Percentiles rank a stretch among this genome's conserved stretches.
Evolutionary conservation across 2,888 invertebrate genomes (phyloP).

Genomic region (Pandemis heparana): DNA sequence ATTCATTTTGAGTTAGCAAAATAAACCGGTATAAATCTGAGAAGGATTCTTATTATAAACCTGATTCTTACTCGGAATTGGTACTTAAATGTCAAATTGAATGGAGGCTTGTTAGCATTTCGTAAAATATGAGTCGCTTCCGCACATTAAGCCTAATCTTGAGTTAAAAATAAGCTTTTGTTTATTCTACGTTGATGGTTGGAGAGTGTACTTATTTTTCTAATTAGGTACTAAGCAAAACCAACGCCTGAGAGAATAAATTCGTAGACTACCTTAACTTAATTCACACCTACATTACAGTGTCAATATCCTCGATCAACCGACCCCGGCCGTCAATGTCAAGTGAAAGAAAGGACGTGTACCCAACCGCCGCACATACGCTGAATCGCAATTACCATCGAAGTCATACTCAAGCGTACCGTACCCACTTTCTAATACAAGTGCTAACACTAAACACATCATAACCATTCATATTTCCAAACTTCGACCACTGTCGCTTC

Average conservation of each 20-base stretch:
- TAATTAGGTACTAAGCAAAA: too few relatives aligned
- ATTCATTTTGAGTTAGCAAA: conserved; percentile 19
- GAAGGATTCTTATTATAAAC: conserved; percentile 7
- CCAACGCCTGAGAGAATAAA: background rate
- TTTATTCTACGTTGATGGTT: background rate
- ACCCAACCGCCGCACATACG: conserved; percentile 40
- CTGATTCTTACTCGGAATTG: background rate
- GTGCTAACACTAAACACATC: conserved; percentile 33
- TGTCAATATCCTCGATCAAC: conserved; percentile 73
- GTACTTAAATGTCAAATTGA: conserved; percentile 22
- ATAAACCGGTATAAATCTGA: conserved; percentile 25
- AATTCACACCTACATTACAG: conserved; percentile 43
- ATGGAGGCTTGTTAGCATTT: conserved; percentile 1
- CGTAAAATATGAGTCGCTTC: background rate
- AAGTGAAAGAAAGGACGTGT: conserved; percentile 77
- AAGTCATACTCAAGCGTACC: conserved; percentile 32
- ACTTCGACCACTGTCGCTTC: conserved; percentile 14
- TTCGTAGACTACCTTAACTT: background rate
- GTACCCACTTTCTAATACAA: conserved; percentile 52
- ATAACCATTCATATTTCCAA: conserved; percentile 9
- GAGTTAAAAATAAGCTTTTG: background rate
- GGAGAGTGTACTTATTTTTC: background rate
- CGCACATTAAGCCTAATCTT: conserved; percentile 10
- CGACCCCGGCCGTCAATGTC: conserved; percentile 77
- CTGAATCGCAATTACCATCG: conserved; percentile 60